Conservation (phyloP, 2,888 invertebrate species). For the Gastrophysa polygoni region DNA sequence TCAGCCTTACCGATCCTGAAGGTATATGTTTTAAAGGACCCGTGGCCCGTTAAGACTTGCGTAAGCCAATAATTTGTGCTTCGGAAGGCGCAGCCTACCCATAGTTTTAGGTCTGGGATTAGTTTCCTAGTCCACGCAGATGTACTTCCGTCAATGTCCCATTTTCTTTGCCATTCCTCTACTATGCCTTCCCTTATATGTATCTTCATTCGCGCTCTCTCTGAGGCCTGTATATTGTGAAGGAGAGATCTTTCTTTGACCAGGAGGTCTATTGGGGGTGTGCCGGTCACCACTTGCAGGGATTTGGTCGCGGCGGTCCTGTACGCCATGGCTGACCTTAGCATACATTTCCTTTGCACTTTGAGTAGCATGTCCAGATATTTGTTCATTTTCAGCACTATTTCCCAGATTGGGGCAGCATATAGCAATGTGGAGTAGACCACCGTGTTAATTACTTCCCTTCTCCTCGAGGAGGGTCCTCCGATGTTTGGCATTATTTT, state of each 20-base stretch:
- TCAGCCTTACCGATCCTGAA: too few relatives aligned
- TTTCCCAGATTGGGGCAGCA: constrained; percentile 22
- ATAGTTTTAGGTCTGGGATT: too few relatives aligned
- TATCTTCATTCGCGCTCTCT: background rate
- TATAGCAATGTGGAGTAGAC: constrained; percentile 16
- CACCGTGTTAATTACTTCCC: constrained; percentile 11
- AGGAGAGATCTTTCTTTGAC: constrained; percentile 14
- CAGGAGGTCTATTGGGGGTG: constrained; percentile 23
- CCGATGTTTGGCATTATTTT: constrained; percentile 18
- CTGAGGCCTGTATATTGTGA: background rate
- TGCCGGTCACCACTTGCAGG: constrained; percentile 17
- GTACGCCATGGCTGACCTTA: constrained; percentile 18
- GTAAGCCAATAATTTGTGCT: too few relatives aligned
- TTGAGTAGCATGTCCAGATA: constrained; percentile 4
- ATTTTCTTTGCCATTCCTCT: too few relatives aligned
- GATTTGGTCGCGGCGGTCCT: constrained; percentile 19
- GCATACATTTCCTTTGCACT: constrained; percentile 11
- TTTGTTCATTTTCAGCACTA: constrained; percentile 11
- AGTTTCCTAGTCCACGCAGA: too few relatives aligned
- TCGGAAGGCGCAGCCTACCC: too few relatives aligned
- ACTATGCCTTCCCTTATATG: too few relatives aligned
- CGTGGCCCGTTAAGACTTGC: too few relatives aligned
- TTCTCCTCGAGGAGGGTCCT: constrained; percentile 1
- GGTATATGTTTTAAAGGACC: too few relatives aligned
- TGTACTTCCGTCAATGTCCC: too few relatives aligned